These are phyloP conservation scores for Noctua janthe DNA, from an alignment of 2,888 invertebrate species.

Conservation along the genomic window DNA sequence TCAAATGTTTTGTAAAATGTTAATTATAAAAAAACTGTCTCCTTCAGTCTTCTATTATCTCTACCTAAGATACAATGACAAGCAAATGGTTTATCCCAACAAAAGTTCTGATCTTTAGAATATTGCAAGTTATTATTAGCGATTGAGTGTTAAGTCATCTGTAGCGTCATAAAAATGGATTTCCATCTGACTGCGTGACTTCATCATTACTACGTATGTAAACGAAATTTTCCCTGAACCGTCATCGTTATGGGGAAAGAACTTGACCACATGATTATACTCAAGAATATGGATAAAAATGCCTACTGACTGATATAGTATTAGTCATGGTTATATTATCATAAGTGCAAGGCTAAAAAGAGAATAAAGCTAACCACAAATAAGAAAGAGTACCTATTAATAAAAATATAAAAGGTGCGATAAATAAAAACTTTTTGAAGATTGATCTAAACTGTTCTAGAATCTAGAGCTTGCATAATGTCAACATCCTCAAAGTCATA, in stretches of 20 bases:
- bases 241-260: conserved; percentile 35
- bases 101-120: not conserved
- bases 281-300: not conserved
- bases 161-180: conserved; percentile 49
- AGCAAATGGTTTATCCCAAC: not conserved
- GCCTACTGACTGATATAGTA: not conserved
- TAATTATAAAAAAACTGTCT: not conserved
- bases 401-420: not conserved
- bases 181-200: conserved; percentile 43
- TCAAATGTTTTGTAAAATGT: not conserved
- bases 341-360: not conserved
- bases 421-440: not conserved
- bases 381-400: not conserved
- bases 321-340: conserved; percentile 14
- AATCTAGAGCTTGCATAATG: conserved; percentile 35
- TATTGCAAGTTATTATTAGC: conserved; percentile 31
- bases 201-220: conserved; percentile 38
- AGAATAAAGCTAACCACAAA: not conserved
- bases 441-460: conserved; percentile 2
- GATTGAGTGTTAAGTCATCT: conserved; percentile 44
- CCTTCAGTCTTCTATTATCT: not conserved
- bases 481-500: conserved; percentile 17
- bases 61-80: not conserved
- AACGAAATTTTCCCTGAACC: conserved; percentile 34
- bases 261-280: conserved; percentile 28